Base-by-base conservation (phyloP, 2,888 invertebrate genomes). In the Dichetophora obliterata region DNA sequence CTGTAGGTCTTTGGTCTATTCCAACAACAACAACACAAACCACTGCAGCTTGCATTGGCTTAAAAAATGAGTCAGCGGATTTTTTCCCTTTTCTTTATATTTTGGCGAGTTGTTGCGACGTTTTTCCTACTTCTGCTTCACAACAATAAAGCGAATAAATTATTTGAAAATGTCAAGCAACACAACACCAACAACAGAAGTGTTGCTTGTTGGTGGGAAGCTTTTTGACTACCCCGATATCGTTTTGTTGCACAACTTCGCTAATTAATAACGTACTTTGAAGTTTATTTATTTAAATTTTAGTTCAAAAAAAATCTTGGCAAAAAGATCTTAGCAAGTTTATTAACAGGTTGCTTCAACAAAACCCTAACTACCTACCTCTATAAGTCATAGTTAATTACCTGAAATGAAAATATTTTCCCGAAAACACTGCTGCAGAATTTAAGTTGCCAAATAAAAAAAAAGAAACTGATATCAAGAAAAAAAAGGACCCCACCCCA, bases 1-100 rank as follows among this genome's bases (percentile, higher is more conserved):
- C 37, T 31, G 37, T 43, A 66, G 43, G 66, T 52, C 69, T 50
- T 69, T 69, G 69, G 69, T 52, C 69, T 52, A 69, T 69, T 69
- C 50, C 66, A 66, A 31, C 69, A 14, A 52, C 66, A 34, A 65
- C 31, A 31, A 43, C n/a, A 37, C 37, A 4, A 16, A 48, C 48
- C 24, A 27, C 54, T 54, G n/a, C 27, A 24, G 19, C 24, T 27
- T 19, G 70, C 70, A 70, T n/a, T 31, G 70, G 14, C 4, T 34
- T 11, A 54, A 34, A 34, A 52, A 54, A 70, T 70, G 70, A 70
- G 70, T 70, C 70, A 70, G 54, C 52, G 34, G 31, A 27, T 50
- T 50, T 70, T 70, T 24, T n/a, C 31, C n/a, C 8, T 3, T 59
- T 59, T 11, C 5, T 19, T 57, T 59, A 5, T 11, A 24, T 31